These are phyloP conservation scores for Saccostrea echinata DNA, from an alignment of 1,140 invertebrate species.

Conservation along the genomic window DNA sequence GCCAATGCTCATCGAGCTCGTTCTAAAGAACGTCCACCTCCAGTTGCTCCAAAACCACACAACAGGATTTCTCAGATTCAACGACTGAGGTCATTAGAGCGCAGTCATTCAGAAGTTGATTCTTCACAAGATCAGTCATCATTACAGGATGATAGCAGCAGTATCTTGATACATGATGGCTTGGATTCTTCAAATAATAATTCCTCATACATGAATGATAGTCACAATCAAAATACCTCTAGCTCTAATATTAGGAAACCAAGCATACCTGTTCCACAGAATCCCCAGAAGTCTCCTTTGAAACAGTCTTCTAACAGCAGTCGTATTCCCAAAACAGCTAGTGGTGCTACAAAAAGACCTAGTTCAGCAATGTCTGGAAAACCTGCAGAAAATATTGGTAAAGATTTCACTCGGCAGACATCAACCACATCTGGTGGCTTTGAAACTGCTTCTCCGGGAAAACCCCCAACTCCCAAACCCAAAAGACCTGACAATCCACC, in stretches of 20 bases:
- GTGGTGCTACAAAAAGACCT: constrained; percentile 5
- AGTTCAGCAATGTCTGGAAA: background rate
- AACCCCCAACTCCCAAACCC: constrained; percentile 12
- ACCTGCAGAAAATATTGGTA: background rate
- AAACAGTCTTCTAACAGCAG: constrained; percentile 2
- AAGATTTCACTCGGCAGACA: background rate
- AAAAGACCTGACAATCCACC: constrained; percentile 10
- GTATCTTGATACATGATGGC: constrained; percentile 25
- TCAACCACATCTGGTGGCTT: background rate
- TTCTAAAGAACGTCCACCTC: constrained; percentile 28
- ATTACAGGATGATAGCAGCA: constrained; percentile 14
- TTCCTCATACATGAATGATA: constrained; percentile 22
- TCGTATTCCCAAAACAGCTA: constrained; percentile 23
- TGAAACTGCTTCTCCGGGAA: background rate
- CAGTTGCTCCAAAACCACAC: constrained; percentile 43
- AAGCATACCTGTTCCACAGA: background rate
- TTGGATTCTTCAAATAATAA: constrained; percentile 33
- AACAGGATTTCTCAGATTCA: constrained; percentile 42
- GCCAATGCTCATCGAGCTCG: background rate
- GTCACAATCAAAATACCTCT: constrained; percentile 24
- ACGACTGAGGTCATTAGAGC: constrained; percentile 21
- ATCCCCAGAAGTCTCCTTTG: background rate
- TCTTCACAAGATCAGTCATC: constrained; percentile 33
- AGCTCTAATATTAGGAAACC: constrained; percentile 9
- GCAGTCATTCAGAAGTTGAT: constrained; percentile 3